Base-by-base conservation (phyloP, 1,140 invertebrate species). In the Dreissena rostriformis region DNA sequence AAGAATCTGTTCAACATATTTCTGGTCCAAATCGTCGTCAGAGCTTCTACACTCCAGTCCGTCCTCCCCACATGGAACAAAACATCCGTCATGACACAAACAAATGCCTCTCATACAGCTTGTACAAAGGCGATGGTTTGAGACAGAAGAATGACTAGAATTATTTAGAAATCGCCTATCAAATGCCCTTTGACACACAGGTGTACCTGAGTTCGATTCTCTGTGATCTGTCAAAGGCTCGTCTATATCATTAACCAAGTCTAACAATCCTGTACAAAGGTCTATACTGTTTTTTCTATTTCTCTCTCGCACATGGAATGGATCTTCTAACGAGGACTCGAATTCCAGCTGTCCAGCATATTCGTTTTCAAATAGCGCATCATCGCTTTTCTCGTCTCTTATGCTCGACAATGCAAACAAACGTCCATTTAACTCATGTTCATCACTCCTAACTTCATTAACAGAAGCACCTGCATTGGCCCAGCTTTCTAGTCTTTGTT, bases 241-340 rank as follows among this genome's bases (percentile, higher is more conserved):
- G n/a, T 79, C 77, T 39, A 67, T 71, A n/a, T 67, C 65, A 15
- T 26, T n/a, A 55, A 79, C 77, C 1, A 79, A 39, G 65, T 79
- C 77, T 66, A 79, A 53, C 26, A 79, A 71, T 4, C 77, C 77
- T 2, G 77, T 53, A 79, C 77, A 79, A n/a, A 79, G 15, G 26
- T 76, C 74, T 28, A 57, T 29, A 39, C 57, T 61, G 53, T 71
- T 39, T 1, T 71, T 19, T 14, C 39, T 39, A 26, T 39, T 29
- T 28, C 68, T 52, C 14, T 49, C 22, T 57, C 67, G 24, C 5
- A 79, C 77, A 61, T 71, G 51, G 49, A 79, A 79, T n/a, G 77
- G 77, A 70, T 79, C 77, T 29, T 79, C 67, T 39, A 79, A 39
- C 5, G 67, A 28, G 12, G 28, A 22, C 22, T 79, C 77, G 22